Base-by-base conservation (phyloP, 2,113 vertebrate genomes). In the Chaetodon trifascialis region DNA sequence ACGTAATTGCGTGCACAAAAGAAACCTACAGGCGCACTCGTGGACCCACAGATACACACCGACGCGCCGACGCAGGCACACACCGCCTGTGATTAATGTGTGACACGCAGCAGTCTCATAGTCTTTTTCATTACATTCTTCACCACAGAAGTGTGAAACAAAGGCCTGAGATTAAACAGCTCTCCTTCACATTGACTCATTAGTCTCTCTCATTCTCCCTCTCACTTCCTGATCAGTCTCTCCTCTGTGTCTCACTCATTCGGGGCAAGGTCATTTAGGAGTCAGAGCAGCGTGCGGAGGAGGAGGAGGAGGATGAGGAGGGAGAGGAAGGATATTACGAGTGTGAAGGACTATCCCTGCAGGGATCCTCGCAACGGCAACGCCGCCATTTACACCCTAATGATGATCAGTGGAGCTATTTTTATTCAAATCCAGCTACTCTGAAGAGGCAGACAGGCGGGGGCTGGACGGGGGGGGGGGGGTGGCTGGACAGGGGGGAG, bases 241-340 rank as follows among this genome's bases (percentile, higher is more conserved):
- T 85, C 68, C 55, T 82, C 80, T 72, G 67, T 30, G 69, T 86
- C 81, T 85, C 81, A 75, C 83, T 90, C 82, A 85, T 84, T 69
- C 71, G 54, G 86, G 84, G 72, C 90, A 93, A 94, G 91, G 92
- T 92, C 93, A 81, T 86, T 84, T 82, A 73, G 62, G 80, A 93
- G 90, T 86, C 85, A 82, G 49, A 78, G 79, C 73, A 68, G 75
- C 38, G 71, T 68, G 74, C 55, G 62, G 76, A 82, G 60, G 74
- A 79, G 42, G 42, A 82, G 42, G 42, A 82, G 21, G 14, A 85
- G 54, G 66, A 73, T 17, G 58, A 74, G 30, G 71, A 49, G 12
- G 44, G 40, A 54, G 81, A 86, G 46, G 69, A 68, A 70, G 71
- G 54, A 77, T 64, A 65, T 85, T 65, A 74, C 40, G 19, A 55